Percentiles rank a stretch among this genome's conserved stretches.
Conservation (phyloP, 2,113 vertebrate species). For the Caracal caracal region DNA sequence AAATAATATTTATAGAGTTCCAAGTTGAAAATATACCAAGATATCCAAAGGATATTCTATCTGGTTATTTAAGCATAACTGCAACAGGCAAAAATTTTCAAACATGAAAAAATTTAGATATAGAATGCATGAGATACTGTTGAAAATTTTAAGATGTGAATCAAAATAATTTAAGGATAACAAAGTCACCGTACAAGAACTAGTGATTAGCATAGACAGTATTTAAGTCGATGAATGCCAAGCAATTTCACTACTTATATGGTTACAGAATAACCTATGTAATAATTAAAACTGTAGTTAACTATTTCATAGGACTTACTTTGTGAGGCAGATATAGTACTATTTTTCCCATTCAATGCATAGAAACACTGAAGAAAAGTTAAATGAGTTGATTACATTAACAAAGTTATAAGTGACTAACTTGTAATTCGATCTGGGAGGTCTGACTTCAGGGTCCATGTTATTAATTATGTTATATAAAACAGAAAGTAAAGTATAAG, state of each 20-base stretch:
- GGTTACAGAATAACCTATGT: background rate
- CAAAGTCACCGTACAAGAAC: background rate
- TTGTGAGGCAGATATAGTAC: background rate
- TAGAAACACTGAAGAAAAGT: background rate
- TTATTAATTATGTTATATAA: background rate
- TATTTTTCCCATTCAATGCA: background rate
- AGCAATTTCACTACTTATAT: background rate
- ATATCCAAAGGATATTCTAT: background rate
- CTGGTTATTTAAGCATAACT: background rate
- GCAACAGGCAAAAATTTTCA: background rate
- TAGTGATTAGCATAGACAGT: background rate
- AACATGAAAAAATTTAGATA: background rate
- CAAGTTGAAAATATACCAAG: background rate
- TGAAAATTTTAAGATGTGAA: background rate
- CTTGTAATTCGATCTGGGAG: background rate
- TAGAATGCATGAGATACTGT: background rate
- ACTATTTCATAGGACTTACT: background rate
- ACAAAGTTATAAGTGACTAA: background rate
- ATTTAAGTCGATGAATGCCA: background rate
- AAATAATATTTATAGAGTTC: background rate
- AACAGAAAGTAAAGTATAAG: background rate
- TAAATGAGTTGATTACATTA: rapidly evolving
- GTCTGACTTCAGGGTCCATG: background rate
- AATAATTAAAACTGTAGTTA: background rate
- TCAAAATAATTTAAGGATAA: background rate